Conservation (phyloP, 2,797 vertebrate genomes). For the Holocentrus rufus region DNA sequence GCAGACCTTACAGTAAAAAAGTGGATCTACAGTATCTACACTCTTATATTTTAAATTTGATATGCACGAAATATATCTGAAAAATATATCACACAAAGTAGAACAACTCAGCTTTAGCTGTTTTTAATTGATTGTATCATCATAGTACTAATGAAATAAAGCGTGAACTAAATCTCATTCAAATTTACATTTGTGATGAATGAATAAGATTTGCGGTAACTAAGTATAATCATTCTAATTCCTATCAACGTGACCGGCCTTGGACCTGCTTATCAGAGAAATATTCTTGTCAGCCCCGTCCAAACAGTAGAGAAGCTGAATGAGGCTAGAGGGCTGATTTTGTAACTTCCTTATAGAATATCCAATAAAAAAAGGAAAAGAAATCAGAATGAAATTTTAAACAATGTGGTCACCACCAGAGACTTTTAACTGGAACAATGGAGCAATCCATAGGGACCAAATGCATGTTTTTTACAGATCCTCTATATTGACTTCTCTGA, state of each 20-base stretch:
- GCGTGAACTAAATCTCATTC: not conserved
- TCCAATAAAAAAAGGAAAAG: constrained; percentile 26
- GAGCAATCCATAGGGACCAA: not conserved
- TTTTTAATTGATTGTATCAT: not conserved
- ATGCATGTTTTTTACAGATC: constrained; percentile 21
- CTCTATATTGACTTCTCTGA: not conserved
- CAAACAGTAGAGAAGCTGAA: not conserved
- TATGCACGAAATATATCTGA: not conserved
- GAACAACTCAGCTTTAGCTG: no score
- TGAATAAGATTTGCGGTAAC: not conserved
- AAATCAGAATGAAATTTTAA: constrained; percentile 59
- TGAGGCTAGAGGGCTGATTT: constrained; percentile 38
- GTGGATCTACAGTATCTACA: not conserved
- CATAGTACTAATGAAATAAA: not conserved
- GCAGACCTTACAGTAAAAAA: not conserved
- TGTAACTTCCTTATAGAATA: constrained; percentile 25
- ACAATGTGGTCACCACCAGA: constrained; percentile 30
- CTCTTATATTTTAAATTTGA: not conserved
- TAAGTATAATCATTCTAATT: not conserved
- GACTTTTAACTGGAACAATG: constrained; percentile 47
- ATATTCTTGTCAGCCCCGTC: constrained; percentile 9
- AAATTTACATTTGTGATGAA: not conserved
- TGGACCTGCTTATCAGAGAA: constrained; percentile 1
- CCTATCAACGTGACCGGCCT: not conserved
- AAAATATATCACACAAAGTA: no score